phyloP scores from a whole-genome alignment of 2,888 invertebrate genomes.

The Drosophila tripunctata region DNA sequence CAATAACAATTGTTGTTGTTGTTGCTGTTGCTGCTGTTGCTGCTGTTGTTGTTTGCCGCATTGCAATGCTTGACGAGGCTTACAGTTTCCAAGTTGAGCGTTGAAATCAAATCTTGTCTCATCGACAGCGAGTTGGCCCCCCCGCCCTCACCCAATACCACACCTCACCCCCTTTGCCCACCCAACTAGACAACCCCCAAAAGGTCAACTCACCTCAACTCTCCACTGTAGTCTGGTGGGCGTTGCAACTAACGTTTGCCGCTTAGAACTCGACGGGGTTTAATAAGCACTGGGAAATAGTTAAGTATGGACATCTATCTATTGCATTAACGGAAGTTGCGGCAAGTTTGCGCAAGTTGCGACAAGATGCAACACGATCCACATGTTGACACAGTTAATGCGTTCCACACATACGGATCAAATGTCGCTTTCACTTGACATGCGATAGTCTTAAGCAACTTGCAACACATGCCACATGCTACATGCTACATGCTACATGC shows the following conservation, averaged over 20 bases:
- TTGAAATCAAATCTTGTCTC: conserved; percentile 62
- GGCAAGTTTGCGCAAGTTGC: neutral
- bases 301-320: conserved; percentile 27
- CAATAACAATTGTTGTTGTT: conserved; percentile 34
- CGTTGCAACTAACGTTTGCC: conserved; percentile 66
- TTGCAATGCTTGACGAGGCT: conserved; percentile 37
- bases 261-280: conserved; percentile 8
- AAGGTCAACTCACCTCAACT: conserved; percentile 52
- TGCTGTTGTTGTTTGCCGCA: conserved; percentile 31
- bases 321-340: conserved; percentile 32
- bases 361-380: conserved; percentile 23
- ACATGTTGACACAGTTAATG: conserved; percentile 43
- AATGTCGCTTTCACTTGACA: conserved; percentile 53
- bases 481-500: conserved; percentile 21
- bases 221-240: conserved; percentile 37
- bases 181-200: conserved; percentile 30
- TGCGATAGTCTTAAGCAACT: conserved; percentile 27
- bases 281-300: neutral
- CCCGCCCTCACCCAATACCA: conserved; percentile 16
- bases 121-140: too few relatives aligned
- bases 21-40: conserved; percentile 31
- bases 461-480: conserved; percentile 15
- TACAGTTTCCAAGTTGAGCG: conserved; percentile 14
- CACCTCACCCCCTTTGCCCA: too few relatives aligned
- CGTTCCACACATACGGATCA: conserved; percentile 40